Evolutionary conservation across 2,888 invertebrate genomes (phyloP), one percentile per base, ranked within the genome.

Genomic region (Caenorhabditis sp.): DNA sequence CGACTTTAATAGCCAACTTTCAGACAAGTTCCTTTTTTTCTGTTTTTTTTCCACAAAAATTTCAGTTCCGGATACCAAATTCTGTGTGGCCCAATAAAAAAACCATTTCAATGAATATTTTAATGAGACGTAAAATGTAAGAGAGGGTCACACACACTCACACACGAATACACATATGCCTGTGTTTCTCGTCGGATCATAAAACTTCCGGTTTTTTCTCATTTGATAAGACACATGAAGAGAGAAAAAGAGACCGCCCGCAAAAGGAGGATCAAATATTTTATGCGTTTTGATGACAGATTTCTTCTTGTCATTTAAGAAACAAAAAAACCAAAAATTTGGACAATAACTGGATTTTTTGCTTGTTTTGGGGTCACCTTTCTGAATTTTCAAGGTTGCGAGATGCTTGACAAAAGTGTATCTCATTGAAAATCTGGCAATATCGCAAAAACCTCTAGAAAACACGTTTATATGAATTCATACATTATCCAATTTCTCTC

Each of bases 211-310:
- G 43, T 43, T 43, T 43, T 43, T 43, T 43, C 10, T 43, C 14
- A 17, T 43, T 43, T 43, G 43, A 43, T 6, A 17, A 31, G 10
- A 6, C 31, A 17, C 14, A 12, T 43, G 43, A 43, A 12, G 14
- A 43, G 43, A 43, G 31, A 43, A 43, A 43, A 36, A 36, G 36
- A 43, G 43, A 43, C 43, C 43, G 43, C 43, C 43, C 43, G 43
- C n/a, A n/a, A 43, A 43, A 17, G 14, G 43, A 43, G 43, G 43
- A 43, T 43, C 43, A 43, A 43, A n/a, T n/a, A n/a, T 43, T 43
- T 43, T 43, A 43, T 43, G 43, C 43, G 43, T 43, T 43, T 43
- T 43, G 43, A 43, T 43, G 43, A 43, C 43, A 43, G 43, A 43
- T 43, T 43, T 43, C 43, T 43, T 31, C 12, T 12, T 43, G 43